These are phyloP conservation scores for Pollimyrus isidori DNA, from an alignment of 2,113 vertebrate species.

Conservation along the genomic window DNA sequence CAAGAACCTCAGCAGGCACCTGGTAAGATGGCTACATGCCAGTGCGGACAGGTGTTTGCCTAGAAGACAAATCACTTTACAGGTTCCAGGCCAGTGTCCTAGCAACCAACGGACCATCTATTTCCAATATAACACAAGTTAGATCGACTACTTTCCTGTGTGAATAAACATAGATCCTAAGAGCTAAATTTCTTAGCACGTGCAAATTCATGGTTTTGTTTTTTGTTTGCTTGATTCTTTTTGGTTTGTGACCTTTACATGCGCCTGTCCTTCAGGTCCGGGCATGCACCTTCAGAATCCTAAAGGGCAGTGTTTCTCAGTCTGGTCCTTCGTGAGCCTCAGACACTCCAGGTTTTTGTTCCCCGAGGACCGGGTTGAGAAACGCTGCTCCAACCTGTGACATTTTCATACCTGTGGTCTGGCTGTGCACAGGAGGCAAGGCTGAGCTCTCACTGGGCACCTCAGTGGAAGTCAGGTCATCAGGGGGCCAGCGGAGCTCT, in stretches of 20 bases:
- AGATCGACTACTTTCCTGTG: not conserved
- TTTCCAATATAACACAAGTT: not conserved
- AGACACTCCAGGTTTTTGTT: not conserved
- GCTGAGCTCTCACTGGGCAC: constrained; percentile 36
- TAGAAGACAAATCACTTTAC: constrained; percentile 1
- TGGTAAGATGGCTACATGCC: not conserved
- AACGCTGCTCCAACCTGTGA: not conserved
- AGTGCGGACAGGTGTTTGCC: not conserved
- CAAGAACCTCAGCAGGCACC: not conserved
- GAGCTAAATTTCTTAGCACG: not conserved
- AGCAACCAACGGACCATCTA: not conserved
- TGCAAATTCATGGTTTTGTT: not conserved
- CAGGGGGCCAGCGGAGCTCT: constrained; percentile 74
- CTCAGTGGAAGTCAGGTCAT: constrained; percentile 61
- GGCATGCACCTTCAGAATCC: not conserved
- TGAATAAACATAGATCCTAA: not conserved
- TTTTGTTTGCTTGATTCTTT: not conserved
- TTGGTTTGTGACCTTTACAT: not conserved
- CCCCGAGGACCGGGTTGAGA: not conserved
- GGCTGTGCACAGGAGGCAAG: constrained; percentile 21
- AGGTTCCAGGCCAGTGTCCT: not conserved
- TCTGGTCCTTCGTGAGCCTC: not conserved
- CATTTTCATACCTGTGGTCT: not conserved
- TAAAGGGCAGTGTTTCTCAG: not conserved
- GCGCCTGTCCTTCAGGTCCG: not conserved